phyloP scores from a whole-genome alignment of 2,797 vertebrate species.

The Dendrocincla tyrannina region DNA sequence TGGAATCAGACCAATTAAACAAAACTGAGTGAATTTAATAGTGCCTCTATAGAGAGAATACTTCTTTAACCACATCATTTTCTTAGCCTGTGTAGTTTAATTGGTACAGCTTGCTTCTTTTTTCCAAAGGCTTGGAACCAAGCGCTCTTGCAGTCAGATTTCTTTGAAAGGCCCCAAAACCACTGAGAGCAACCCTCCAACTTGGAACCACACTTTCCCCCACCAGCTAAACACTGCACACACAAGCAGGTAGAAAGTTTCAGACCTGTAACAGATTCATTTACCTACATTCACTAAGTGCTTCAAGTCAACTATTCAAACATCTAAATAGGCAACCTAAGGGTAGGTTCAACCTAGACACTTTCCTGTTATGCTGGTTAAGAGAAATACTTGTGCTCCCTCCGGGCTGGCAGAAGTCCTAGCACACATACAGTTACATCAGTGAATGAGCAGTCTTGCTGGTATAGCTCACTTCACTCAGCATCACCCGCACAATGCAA shows the following conservation, averaged over 20 bases:
- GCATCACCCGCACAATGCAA: neutral
- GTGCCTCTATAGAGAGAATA: slow-evolving; percentile 15
- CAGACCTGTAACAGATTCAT: neutral
- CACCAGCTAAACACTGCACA: accelerated
- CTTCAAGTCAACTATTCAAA: slow-evolving; percentile 1
- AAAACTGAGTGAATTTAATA: slow-evolving; percentile 21
- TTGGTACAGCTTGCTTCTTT: neutral
- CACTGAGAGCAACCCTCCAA: neutral
- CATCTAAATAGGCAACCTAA: slow-evolving; percentile 50
- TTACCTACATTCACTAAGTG: neutral
- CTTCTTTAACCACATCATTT: slow-evolving; percentile 51
- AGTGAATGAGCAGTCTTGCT: neutral
- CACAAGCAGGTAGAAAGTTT: neutral
- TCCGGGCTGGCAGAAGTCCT: slow-evolving; percentile 41
- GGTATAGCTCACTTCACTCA: neutral
- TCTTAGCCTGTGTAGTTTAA: slow-evolving; percentile 16
- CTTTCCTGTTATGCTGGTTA: slow-evolving; percentile 17
- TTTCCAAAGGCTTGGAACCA: neutral
- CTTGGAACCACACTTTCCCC: neutral
- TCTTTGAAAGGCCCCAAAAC: neutral
- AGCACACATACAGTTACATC: neutral
- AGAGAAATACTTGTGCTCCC: neutral
- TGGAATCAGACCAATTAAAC: slow-evolving; percentile 37
- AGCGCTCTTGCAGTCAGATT: neutral
- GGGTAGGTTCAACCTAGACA: slow-evolving; percentile 22